A percentile compares a stretch with the other conserved stretches of the same genome.
phyloP scores from a whole-genome alignment of 2,113 vertebrate genomes.

The Sinocyclocheilus maitianheensis region DNA sequence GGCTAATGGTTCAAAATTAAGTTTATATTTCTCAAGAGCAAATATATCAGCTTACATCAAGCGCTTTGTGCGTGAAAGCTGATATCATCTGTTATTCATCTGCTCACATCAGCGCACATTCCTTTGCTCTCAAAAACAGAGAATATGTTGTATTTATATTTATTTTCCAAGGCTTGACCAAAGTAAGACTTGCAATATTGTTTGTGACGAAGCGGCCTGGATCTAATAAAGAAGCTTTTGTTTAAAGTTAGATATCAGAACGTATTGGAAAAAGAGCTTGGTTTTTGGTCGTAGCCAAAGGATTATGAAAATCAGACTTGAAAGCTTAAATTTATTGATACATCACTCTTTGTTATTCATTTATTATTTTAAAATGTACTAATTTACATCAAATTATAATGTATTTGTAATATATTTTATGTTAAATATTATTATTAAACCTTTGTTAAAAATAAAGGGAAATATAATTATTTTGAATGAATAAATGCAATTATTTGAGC shows the following conservation, averaged over 20 bases:
- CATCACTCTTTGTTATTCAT: neutral
- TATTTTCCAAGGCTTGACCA: neutral
- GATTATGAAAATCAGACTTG: slow-evolving; percentile 4
- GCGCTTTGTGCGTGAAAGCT: slow-evolving; percentile 28
- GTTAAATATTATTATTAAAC: neutral
- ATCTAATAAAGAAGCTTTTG: slow-evolving; percentile 24
- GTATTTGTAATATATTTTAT: neutral
- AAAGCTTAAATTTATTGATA: slow-evolving; percentile 1
- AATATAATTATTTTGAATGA: neutral
- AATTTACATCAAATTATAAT: neutral
- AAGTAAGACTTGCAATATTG: neutral
- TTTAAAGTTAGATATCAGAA: slow-evolving; percentile 1
- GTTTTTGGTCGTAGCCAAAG: neutral
- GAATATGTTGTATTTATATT: slow-evolving; percentile 30
- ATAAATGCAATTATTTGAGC: neutral
- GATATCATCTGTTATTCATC: slow-evolving; percentile 47
- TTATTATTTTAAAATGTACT: neutral
- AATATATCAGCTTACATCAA: slow-evolving; percentile 42
- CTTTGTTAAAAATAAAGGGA: neutral
- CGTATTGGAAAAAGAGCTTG: slow-evolving; percentile 1
- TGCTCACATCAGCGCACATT: slow-evolving; percentile 42
- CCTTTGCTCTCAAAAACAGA: slow-evolving; percentile 17
- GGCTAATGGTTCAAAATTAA: slow-evolving; percentile 30
- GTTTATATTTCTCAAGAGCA: slow-evolving; percentile 23
- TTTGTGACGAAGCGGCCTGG: neutral